Base-by-base conservation (phyloP, 2,797 vertebrate species). In the Poliocrania exsul region DNA sequence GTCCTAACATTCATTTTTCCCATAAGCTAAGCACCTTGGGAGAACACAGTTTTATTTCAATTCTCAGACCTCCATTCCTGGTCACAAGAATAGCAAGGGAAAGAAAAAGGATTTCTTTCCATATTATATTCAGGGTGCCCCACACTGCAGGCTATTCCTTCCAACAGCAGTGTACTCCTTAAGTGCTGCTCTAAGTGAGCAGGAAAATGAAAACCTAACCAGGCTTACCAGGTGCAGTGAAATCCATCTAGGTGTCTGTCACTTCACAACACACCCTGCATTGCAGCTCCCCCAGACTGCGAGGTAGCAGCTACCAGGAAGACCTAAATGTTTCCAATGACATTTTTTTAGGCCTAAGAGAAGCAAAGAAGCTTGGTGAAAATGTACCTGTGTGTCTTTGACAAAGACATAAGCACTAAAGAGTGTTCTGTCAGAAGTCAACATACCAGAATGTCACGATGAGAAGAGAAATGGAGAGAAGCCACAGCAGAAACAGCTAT, bases 1-100 rank as follows among this genome's bases (percentile, higher is more conserved):
- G 17, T 64, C 42, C 44, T 11, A 28, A 61, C 0, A 0, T 40
- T 71, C 0, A 4, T 20, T 86, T 40, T 62, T n/a, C 38, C 29
- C 21, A 10, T 7, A 5, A n/a, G 60, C 16, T 70, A 61, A 61
- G 37, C 38, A 72, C n/a, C 17, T 29, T 42, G 25, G 13, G 14
- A 66, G 25, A 67, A 37, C 15, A 49, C 13, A 25, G 8, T 54
- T 81, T 65, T 53, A 40, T 0, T 61, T 38, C 19, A 35, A 31
- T 78, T 72, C 57, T 29, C 3, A 2, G 16, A 61, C 61, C 33
- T 79, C 53, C 14, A 11, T 56, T 74, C 38, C 29, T 1, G 2
- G 49, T 38, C 16, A 49, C 46, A 89, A 73, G 11, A 86, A 54
- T 2, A 13, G 51, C 8, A 11, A 16, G 29, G 31, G 33, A 53